Conservation (phyloP, 2,797 vertebrate genomes). For the Tinamus major region DNA sequence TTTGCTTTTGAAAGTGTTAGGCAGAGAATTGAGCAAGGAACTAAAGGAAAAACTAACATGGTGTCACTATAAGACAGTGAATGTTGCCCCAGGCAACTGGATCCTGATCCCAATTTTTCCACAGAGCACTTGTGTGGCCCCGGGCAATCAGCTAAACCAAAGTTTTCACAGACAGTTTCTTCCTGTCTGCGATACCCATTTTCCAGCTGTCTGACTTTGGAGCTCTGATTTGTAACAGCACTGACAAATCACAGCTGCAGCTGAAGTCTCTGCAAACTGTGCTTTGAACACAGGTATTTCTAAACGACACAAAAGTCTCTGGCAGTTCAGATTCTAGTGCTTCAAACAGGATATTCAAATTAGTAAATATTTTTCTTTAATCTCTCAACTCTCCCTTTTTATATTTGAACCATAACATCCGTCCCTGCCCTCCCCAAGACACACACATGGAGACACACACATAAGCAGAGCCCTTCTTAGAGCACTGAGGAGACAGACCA, state of each 20-base stretch:
- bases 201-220: background rate
- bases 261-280: background rate
- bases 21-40: background rate
- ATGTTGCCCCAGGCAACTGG: background rate
- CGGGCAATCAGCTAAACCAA: background rate
- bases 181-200: background rate
- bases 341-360: conserved; percentile 26
- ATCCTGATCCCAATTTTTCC: background rate
- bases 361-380: conserved; percentile 42
- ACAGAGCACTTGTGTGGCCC: background rate
- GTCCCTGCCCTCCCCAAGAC: background rate
- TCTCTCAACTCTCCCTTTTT: background rate
- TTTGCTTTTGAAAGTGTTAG: background rate
- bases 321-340: background rate
- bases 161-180: background rate
- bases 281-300: background rate
- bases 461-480: background rate
- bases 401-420: background rate
- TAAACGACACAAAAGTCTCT: conserved; percentile 13
- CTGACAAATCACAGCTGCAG: background rate
- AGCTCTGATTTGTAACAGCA: background rate
- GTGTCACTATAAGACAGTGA: background rate
- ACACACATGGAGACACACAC: background rate
- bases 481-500: background rate
- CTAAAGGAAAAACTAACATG: background rate